Evolutionary conservation across 92 coral and sea anemone species (phyloP), one percentile per base, ranked within the genome.

Genomic region (Porites cylindrica): DNA sequence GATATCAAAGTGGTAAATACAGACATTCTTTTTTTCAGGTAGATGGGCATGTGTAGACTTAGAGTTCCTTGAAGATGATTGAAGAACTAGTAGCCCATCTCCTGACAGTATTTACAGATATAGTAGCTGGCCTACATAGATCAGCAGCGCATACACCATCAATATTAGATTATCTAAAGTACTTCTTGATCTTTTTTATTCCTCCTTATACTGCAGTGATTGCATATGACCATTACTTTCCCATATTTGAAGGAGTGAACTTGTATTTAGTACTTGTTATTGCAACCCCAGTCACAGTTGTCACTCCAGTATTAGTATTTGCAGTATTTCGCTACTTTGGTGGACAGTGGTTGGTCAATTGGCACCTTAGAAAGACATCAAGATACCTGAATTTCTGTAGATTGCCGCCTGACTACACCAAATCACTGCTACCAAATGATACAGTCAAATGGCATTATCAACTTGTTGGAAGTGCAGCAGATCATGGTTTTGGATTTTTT

Each of bases 401-500:
- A 38, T 29, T 78, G 59, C 82, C 82, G 8, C 1, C 17, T 8
- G 82, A 78, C 70, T 63, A 78, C 32, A 78, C 18, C 29, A 43
- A 52, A 38, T 43, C 50, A 32, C 32, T 78, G 68, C 32, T 78
- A 16, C 82, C 82, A 8, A 61, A 47, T 61, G 82, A 78, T 62
- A 60, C 82, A 14, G 29, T 8, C 11, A 61, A 78, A 60, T 78
- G 82, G 82, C 82, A 78, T 61, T 78, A 78, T 56, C 70, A 61
- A 63, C 82, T 78, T 62, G 71, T 29, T n/a, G 82, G 82, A 38
- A 78, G 82, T 26, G 62, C 82, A 29, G 82, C 71, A 5, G 82
- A 78, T 78, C 82, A 78, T 78, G 82, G 82, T 6, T 78, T 78
- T 78, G 82, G 82, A 29, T 78, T 78, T 78, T 78, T 78, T n/a